Base-by-base conservation (phyloP, 2,113 vertebrate genomes). In the Brachyistius frenatus region DNA sequence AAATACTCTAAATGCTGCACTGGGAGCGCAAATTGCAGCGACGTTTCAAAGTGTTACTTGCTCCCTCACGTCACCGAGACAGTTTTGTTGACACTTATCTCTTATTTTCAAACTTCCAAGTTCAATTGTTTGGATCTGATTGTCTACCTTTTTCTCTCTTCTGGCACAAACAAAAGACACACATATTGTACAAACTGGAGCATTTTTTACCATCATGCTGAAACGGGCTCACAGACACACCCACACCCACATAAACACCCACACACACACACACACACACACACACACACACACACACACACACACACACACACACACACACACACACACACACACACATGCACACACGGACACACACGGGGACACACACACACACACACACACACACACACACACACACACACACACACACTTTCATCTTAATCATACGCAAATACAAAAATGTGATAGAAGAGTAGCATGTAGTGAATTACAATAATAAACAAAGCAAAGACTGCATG, bases 41-140 rank as follows among this genome's bases (percentile, higher is more conserved):
- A 63, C 67, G 78, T 60, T 66, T 84, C 78, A 15, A 84, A 69
- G 66, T 80, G 67, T 49, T 49, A 58, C 68, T 54, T 56, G 23
- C 7, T 49, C 62, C 62, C 39, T 74, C 46, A 60, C 60, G 74
- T 66, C 15, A 35, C 41, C 41, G 41, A 54, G 55, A 73, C 39
- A 37, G 47, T 49, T 84, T 73, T 77, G 57, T 66, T 75, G 46
- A 37, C 50, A 67, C 35, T 31, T 23, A 0, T 53, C 75, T 70
- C 62, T 73, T 70, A 53, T 65, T 66, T 63, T 49, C 31, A 57
- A 46, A 78, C 70, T 71, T 78, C 63, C 5, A 16, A 64, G 39
- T 62, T 57, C 11, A 52, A 6, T 49, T 49, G 37, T 39, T 74
- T 32, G 44, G 10, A 44, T 60, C 32, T n/a, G 41, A 60, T 46